Evolutionary conservation across 1,140 invertebrate species (phyloP).

Genomic region (Eulimnadia texana): DNA sequence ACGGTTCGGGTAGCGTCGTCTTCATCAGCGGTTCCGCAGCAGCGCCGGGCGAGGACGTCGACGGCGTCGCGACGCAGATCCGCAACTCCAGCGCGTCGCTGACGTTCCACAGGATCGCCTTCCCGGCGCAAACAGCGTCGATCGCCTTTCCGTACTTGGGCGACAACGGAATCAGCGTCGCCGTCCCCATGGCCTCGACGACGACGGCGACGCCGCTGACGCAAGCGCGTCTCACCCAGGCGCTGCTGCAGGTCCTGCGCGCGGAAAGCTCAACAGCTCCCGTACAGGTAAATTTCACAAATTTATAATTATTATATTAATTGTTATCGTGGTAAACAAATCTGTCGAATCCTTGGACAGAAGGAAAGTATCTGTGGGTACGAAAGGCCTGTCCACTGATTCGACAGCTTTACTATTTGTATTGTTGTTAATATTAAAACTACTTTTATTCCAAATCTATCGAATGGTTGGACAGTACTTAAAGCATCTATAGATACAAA

Average conservation of each 20-base stretch:
- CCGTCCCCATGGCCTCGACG: not conserved
- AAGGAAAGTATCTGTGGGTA: too few relatives aligned
- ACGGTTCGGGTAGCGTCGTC: not conserved
- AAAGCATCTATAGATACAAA: too few relatives aligned
- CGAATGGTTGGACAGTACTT: too few relatives aligned
- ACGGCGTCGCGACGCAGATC: not conserved
- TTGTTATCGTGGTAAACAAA: too few relatives aligned
- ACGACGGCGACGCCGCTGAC: constrained; percentile 1
- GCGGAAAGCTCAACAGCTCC: not conserved
- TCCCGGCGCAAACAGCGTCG: not conserved
- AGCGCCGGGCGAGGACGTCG: not conserved
- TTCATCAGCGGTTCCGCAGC: not conserved
- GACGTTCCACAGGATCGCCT: not conserved
- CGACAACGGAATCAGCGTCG: not conserved
- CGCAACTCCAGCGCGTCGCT: not conserved
- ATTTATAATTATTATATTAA: too few relatives aligned
- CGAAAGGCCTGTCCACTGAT: too few relatives aligned
- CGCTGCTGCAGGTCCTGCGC: constrained; percentile 12
- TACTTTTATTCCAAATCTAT: too few relatives aligned
- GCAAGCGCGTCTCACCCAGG: constrained; percentile 6
- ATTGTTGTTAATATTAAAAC: too few relatives aligned
- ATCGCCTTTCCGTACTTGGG: not conserved
- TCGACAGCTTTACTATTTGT: too few relatives aligned
- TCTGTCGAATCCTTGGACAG: too few relatives aligned
- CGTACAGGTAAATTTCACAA: not conserved